Conservation (phyloP, 2,797 vertebrate species). For the Apodemus agrarius region DNA sequence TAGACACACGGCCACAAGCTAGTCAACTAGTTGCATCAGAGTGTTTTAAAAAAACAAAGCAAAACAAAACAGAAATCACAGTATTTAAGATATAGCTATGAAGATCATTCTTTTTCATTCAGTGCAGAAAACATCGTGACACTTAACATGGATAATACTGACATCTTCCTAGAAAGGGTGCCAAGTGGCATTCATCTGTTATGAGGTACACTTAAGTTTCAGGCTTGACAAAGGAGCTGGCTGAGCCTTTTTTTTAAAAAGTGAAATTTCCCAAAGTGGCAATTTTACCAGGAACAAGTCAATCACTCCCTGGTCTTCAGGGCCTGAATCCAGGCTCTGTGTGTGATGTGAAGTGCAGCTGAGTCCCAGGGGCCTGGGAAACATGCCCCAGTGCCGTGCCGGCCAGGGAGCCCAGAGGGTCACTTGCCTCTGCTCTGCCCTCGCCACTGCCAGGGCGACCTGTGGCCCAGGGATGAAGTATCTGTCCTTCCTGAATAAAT, state of each 20-base stretch:
- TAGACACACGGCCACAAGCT: background rate
- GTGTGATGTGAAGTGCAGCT: background rate
- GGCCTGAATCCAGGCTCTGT: background rate
- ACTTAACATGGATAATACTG: background rate
- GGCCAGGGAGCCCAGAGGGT: background rate
- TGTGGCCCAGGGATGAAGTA: fast-evolving
- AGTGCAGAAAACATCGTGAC: background rate
- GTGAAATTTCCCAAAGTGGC: background rate
- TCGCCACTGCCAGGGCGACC: background rate
- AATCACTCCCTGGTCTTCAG: background rate
- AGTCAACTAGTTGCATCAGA: conserved; percentile 27
- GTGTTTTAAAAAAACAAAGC: background rate
- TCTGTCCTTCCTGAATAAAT: fast-evolving
- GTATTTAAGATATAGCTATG: conserved; percentile 28
- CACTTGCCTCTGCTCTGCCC: background rate
- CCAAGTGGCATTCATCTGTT: background rate
- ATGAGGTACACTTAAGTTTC: conserved; percentile 56
- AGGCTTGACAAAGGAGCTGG: conserved; percentile 20
- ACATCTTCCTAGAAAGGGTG: background rate
- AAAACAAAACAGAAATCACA: conserved; percentile 38
- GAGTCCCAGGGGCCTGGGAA: background rate
- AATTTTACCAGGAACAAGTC: background rate
- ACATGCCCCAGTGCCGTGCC: background rate
- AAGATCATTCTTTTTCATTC: background rate
- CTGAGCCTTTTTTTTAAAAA: background rate